Evolutionary conservation across 2,113 vertebrate species (phyloP), one percentile per base, ranked within the genome.

Genomic region (Haplotaxodon microlepis): DNA sequence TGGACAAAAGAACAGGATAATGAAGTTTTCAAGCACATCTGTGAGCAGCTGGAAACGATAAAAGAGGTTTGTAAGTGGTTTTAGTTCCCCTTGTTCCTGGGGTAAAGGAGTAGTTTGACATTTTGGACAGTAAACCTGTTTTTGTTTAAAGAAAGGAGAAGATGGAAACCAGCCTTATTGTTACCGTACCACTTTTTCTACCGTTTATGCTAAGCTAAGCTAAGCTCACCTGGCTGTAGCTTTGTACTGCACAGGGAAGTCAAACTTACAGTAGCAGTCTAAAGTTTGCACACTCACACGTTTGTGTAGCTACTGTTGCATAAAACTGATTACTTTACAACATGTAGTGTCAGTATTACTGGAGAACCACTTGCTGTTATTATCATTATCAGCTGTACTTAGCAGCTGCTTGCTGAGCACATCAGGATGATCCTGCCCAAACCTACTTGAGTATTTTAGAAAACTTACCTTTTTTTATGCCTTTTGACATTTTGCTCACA

Each of bases 241-340:
- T 34, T 36, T 63, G 59, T 24, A 0, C 19, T 40, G 63, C 5
- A 0, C 61, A 0, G 3, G 17, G 0, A 69, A 40, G n/a, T 40
- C 63, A 40, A 40, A 40, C n/a, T 21, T 40, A 13, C 0, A 0
- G 66, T 21, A 40, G 19, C 5, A 40, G 36, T 71, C 12, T 24
- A 42, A 16, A 21, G 36, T 16, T 71, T 14, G 7, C 12, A 6
- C 3, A 2, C 36, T 24, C n/a, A 9, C 8, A 0, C 21, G 1
- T 45, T 17, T 73, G 69, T 45, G 71, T 29, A 36, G 59, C 9
- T 63, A 3, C 57, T 61, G 27, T 31, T 0, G 0, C 56, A 38
- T 12, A 5, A 59, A 59, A 29, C 13, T 9, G 19, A 38, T 40
- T 38, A 42, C n/a, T 40, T 7, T 13, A 71, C 36, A 71, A 71